A percentile compares a stretch with the other conserved stretches of the same genome.
phyloP scores from a whole-genome alignment of 2,888 invertebrate species.

The Hymenopus coronatus region DNA sequence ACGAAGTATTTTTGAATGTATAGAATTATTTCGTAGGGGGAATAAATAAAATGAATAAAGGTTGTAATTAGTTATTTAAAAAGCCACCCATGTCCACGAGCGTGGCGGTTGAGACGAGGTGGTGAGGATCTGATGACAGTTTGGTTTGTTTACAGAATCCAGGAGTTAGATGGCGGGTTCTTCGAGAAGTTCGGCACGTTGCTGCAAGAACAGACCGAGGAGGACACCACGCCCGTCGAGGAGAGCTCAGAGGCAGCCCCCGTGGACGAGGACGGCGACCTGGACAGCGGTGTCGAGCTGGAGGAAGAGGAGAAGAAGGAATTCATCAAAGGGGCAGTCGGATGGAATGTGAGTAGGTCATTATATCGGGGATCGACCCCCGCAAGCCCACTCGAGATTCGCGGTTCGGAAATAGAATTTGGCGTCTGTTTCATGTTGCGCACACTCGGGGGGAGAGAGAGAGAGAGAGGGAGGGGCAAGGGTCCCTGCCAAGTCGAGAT shows the following conservation, averaged over 20 bases:
- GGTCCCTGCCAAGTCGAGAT: background rate
- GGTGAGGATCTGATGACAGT: too few relatives aligned
- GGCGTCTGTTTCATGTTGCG: background rate
- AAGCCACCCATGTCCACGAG: too few relatives aligned
- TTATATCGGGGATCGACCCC: background rate
- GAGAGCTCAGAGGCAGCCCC: slow-evolving; percentile 27
- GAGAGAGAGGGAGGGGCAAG: background rate
- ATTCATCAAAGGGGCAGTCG: slow-evolving; percentile 62
- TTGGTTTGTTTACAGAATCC: slow-evolving; percentile 57
- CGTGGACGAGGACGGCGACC: slow-evolving; percentile 35
- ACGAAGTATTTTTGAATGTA: too few relatives aligned
- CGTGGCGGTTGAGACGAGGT: too few relatives aligned
- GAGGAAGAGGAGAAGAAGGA: slow-evolving; percentile 61
- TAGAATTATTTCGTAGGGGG: too few relatives aligned
- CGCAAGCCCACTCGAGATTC: background rate
- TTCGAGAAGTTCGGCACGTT: slow-evolving; percentile 80
- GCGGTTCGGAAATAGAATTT: slow-evolving; percentile 17
- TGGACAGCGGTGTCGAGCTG: slow-evolving; percentile 46
- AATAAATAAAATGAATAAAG: too few relatives aligned
- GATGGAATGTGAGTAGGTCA: slow-evolving; percentile 69
- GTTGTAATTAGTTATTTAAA: too few relatives aligned
- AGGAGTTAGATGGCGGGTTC: slow-evolving; percentile 79
- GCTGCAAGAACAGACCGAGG: slow-evolving; percentile 43
- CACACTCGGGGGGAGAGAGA: background rate
- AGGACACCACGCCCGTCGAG: slow-evolving; percentile 29